phyloP scores from a whole-genome alignment of 2,113 vertebrate genomes.

The Heliornis fulica region DNA sequence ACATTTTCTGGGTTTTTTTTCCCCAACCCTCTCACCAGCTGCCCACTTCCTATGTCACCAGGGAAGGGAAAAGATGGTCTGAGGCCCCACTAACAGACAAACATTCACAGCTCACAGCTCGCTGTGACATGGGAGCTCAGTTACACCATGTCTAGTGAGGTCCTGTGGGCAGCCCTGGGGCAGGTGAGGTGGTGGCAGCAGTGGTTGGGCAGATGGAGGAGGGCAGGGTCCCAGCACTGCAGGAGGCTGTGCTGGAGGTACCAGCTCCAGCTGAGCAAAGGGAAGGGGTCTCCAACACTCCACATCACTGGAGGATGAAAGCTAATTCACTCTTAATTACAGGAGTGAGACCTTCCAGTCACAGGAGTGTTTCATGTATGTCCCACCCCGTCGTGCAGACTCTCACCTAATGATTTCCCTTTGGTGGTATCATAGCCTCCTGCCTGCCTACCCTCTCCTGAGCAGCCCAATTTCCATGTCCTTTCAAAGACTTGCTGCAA shows the following conservation, averaged over 20 bases:
- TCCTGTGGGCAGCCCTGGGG: fast-evolving
- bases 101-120: not conserved
- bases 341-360: not conserved
- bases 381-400: not conserved
- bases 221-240: fast-evolving
- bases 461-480: not conserved
- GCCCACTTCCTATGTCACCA: not conserved
- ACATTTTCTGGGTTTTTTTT: not conserved
- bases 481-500: conserved; percentile 36
- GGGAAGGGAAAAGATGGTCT: not conserved
- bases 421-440: not conserved
- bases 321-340: not conserved
- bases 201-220: not conserved
- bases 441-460: not conserved
- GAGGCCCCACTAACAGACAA: not conserved
- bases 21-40: not conserved
- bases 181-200: not conserved
- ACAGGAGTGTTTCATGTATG: not conserved
- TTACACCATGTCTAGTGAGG: not conserved
- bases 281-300: not conserved
- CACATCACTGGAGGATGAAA: not conserved
- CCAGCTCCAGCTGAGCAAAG: not conserved
- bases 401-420: not conserved
- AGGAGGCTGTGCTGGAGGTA: not conserved
- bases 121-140: not conserved